Evolutionary conservation across 2,113 vertebrate species (phyloP), one percentile per base, ranked within the genome.

Genomic region (Sinocyclocheilus grahami): DNA sequence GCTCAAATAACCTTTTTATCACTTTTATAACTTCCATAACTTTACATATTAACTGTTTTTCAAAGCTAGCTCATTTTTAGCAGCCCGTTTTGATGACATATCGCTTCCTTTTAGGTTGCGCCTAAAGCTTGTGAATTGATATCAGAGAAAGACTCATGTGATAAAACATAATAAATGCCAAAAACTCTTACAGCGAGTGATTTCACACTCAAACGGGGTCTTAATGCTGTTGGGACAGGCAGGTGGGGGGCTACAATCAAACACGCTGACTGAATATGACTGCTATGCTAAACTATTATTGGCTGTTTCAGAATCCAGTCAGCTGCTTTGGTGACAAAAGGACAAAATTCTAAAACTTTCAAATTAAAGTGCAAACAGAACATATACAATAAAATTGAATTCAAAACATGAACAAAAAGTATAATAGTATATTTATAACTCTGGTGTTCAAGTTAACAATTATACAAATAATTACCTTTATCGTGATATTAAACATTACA

Each of bases 1-100:
- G 77, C 83, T 87, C 78, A 74, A 81, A 85, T 87, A 82, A 82
- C 78, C 63, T 37, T 84, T 84, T 87, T 84, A 82, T 71, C 84
- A 75, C 37, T 85, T 87, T 84, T 87, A 58, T 65, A 82, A 80
- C 62, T 84, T 72, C 77, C 65, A 72, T 69, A 80, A 88, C 62
- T 84, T 86, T 80, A 78, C 75, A 83, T 85, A 72, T 85, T 80
- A 88, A 87, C 86, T 81, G 30, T 85, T 75, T 53, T 84, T 60
- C 76, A 9, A 76, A 42, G 24, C 48, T 30, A 37, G 71, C 60
- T 76, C 74, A 58, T 82, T 85, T 71, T 71, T 79, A 81, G 77
- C 16, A 39, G 77, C 76, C 20, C 30, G 16, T 46, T 82, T 74
- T 72, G 65, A 46, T 80, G 51, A 46, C 39, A 62, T 63, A 85